These are phyloP conservation scores for Drosophila pegasa DNA, from an alignment of 2,888 invertebrate species.

Conservation along the genomic window DNA sequence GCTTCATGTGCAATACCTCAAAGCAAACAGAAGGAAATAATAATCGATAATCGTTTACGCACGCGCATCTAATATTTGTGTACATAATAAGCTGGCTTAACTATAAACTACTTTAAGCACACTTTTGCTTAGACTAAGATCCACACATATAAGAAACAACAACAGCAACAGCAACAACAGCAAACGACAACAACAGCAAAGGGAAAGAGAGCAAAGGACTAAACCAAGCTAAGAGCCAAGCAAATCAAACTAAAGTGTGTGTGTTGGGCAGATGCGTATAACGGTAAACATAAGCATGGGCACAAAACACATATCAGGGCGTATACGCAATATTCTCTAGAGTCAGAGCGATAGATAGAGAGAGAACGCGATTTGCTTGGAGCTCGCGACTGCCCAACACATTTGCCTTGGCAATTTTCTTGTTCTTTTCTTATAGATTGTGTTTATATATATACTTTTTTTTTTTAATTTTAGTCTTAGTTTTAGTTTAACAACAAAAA, in stretches of 20 bases:
- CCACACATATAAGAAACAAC: conserved; percentile 35
- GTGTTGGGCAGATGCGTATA: conserved; percentile 4
- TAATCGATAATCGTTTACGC: conserved; percentile 12
- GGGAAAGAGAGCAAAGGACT: conserved; percentile 83
- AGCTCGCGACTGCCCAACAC: not conserved
- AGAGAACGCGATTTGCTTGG: not conserved
- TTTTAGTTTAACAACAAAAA: conserved; percentile 39
- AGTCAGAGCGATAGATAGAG: not conserved
- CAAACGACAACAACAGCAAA: conserved; percentile 41
- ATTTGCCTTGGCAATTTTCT: conserved; percentile 44
- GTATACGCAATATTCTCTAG: conserved; percentile 58
- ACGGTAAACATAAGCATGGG: conserved; percentile 4
- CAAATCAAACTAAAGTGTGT: conserved; percentile 20
- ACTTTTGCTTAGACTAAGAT: conserved; percentile 1
- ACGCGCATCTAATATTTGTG: conserved; percentile 20
- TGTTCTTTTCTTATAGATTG: conserved; percentile 52
- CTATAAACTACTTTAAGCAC: conserved; percentile 17
- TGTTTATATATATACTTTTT: conserved; percentile 21
- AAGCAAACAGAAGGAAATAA: conserved; percentile 38
- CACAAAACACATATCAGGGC: conserved; percentile 72
- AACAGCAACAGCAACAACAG: conserved; percentile 41
- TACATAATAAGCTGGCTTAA: conserved; percentile 8
- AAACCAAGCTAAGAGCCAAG: conserved; percentile 53
- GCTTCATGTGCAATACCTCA: conserved; percentile 77
- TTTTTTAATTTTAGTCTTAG: conserved; percentile 40